phyloP scores from a whole-genome alignment of 1,140 invertebrate genomes.

The Nasonia vitripennis region DNA sequence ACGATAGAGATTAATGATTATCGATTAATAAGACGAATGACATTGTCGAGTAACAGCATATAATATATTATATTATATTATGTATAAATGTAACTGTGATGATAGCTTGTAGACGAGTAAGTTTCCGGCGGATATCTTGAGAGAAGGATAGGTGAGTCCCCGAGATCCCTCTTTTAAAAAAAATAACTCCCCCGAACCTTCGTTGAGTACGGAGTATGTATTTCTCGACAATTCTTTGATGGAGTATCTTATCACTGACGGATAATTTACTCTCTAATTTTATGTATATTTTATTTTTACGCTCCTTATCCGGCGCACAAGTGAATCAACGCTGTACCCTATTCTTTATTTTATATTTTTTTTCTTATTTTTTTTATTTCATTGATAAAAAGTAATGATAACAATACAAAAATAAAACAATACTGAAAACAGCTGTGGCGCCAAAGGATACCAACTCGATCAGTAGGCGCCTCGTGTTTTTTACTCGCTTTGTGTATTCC shows the following conservation, averaged over 20 bases:
- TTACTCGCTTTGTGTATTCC: conserved; percentile 69
- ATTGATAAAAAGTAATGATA: conserved; percentile 31
- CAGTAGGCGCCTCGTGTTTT: conserved; percentile 60
- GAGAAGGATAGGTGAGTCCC: conserved; percentile 37
- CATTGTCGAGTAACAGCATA: conserved; percentile 59
- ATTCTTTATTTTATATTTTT: conserved; percentile 32
- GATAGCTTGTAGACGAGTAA: conserved; percentile 70
- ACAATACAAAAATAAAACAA: conserved; percentile 33
- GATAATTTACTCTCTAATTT: conserved; percentile 38
- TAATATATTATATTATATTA: conserved; percentile 54
- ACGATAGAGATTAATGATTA: conserved; percentile 49
- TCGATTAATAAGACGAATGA: conserved; percentile 56
- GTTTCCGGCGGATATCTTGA: conserved; percentile 57
- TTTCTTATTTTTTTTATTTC: conserved; percentile 34
- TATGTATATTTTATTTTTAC: conserved; percentile 44
- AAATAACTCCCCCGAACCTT: background rate
- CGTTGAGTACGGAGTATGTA: conserved; percentile 12
- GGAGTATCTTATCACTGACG: conserved; percentile 45
- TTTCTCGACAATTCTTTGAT: conserved; percentile 20
- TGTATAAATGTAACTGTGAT: conserved; percentile 74
- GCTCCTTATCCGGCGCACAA: conserved; percentile 43
- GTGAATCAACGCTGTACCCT: conserved; percentile 31
- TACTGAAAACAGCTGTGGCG: conserved; percentile 33
- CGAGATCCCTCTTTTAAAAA: conserved; percentile 22
- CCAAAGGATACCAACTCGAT: conserved; percentile 30